phyloP scores from a whole-genome alignment of 2,888 invertebrate species.

The Acleris literana region DNA sequence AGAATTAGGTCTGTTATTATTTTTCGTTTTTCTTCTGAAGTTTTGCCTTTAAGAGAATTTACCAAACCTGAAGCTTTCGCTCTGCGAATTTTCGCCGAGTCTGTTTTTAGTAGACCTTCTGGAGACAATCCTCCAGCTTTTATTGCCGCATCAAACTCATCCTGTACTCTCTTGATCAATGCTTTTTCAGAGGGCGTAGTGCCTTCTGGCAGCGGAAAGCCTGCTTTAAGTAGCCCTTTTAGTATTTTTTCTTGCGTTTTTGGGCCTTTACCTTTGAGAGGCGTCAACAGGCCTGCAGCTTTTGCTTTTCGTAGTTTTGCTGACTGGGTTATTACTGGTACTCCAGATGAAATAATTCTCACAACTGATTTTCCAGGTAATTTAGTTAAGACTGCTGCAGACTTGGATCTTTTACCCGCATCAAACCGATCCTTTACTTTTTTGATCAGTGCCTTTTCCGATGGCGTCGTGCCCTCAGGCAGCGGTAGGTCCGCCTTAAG shows the following conservation, averaged over 20 bases:
- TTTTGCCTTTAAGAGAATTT: neutral
- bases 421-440: neutral
- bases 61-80: neutral
- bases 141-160: neutral
- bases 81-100: too few species aligned
- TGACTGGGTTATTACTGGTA: neutral
- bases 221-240: neutral
- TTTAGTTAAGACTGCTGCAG: too few species aligned
- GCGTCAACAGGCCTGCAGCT: neutral
- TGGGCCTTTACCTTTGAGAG: neutral
- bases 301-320: neutral
- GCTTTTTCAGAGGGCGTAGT: neutral
- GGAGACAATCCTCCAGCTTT: neutral
- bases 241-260: neutral
- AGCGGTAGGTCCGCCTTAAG: neutral
- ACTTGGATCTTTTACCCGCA: too few species aligned
- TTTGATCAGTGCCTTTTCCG: neutral
- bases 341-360: neutral
- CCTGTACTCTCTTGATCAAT: neutral
- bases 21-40: neutral
- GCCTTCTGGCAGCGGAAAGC: neutral
- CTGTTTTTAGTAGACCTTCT: too few species aligned
- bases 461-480: neutral
- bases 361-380: too few species aligned
- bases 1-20: constrained; percentile 27